Conservation (phyloP, 2,113 vertebrate genomes). For the Orthonyx spaldingii region DNA sequence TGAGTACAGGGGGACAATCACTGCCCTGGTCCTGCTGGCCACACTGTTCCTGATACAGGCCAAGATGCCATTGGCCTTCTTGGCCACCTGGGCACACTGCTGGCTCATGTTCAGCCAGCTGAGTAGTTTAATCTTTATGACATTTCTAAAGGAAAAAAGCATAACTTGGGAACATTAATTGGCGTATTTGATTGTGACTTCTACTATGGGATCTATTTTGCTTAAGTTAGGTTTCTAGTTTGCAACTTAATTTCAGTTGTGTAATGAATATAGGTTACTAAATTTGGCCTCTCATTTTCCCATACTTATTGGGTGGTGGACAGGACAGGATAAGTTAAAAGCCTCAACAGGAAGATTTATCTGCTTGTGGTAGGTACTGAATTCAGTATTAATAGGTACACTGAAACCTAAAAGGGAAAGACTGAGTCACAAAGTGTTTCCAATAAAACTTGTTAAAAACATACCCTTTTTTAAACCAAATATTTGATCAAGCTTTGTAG, state of each 20-base stretch:
- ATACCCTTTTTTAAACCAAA: neutral
- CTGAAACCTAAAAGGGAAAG: neutral
- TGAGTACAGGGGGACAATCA: accelerated
- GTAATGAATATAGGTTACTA: neutral
- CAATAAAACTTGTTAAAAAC: neutral
- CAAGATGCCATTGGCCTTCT: neutral
- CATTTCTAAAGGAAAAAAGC: neutral
- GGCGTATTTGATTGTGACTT: neutral
- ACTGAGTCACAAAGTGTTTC: neutral
- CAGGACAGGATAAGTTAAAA: neutral
- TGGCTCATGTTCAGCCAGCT: neutral
- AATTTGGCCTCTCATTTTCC: neutral
- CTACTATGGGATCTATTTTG: neutral
- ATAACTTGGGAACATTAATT: neutral
- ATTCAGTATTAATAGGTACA: neutral
- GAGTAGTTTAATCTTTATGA: neutral
- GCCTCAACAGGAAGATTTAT: neutral
- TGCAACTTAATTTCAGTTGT: neutral
- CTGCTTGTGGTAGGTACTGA: neutral
- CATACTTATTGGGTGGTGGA: accelerated
- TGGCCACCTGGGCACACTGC: no score
- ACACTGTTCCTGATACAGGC: neutral
- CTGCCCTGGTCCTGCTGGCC: neutral
- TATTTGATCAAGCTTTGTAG: neutral
- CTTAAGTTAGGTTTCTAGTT: neutral